Evolutionary conservation across 1,140 invertebrate genomes (phyloP), one percentile per base, ranked within the genome.

Genomic region (Papilio polyxenes): DNA sequence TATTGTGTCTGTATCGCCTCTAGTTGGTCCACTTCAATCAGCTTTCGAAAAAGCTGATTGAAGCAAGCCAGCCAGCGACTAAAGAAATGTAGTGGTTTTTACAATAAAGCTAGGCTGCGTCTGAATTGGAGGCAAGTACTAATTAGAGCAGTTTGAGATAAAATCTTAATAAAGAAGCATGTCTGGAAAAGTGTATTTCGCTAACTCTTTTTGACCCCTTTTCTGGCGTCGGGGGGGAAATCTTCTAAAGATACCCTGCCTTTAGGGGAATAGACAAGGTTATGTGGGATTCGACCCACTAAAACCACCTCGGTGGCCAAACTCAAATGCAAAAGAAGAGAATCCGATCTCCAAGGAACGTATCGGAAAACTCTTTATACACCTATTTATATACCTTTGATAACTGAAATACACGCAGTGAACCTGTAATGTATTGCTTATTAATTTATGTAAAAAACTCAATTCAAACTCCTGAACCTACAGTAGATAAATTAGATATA

Each of bases 121-220:
- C 11, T 11, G 4, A 72, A 72, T 72, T 15, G 11, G 23, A 72
- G 17, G 31, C 5, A 72, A 72, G 65, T 23, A 72, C 65, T 72
- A 31, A 72, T 72, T 40, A 72, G 65, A 69, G 65, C 62, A 69
- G 23, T 69, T 69, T 69, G 13, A 72, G 65, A 72, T 40, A 72
- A 72, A 37, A 40, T 15, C 65, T 72, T 15, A 65, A 40, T 72
- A 72, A 72, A 72, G 31, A 40, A 72, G n/a, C 65, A 37, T 15
- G 31, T 31, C 62, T 65, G 23, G 23, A 65, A 31, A 65, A 65
- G 23, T 13, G 62, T 65, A 65, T 65, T 65, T 65, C 20, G 23
- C 11, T 59, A 72, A 72, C 31, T 37, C 31, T 31, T 72, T 69
- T 40, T 37, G 31, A 3, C 0, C 23, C 23, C 2, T 31, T 31